Conservation (phyloP, 1,140 invertebrate species). For the Bilobella aurantiaca region DNA sequence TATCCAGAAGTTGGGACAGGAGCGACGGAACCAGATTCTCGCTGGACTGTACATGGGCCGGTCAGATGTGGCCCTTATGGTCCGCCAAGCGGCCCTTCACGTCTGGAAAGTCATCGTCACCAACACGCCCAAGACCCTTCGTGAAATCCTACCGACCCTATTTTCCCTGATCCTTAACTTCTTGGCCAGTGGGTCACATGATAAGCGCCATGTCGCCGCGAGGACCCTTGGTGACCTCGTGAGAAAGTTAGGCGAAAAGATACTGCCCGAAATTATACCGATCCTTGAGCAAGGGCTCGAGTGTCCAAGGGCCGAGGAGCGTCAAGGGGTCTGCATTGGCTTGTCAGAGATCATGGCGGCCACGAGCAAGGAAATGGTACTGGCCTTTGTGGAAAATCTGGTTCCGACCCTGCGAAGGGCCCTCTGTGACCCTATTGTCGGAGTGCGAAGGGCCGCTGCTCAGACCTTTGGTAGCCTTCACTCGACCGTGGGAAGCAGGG, state of each 20-base stretch:
- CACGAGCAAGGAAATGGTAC: slow-evolving; percentile 87
- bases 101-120: slow-evolving; percentile 93
- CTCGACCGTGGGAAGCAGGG: slow-evolving; percentile 81
- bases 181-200: slow-evolving; percentile 86
- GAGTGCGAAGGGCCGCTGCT: slow-evolving; percentile 87
- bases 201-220: slow-evolving; percentile 67
- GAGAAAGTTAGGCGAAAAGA: slow-evolving; percentile 91
- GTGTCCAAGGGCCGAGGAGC: slow-evolving; percentile 79
- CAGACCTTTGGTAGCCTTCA: slow-evolving; percentile 94
- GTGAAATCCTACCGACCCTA: slow-evolving; percentile 89
- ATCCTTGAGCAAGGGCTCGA: slow-evolving; percentile 88
- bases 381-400: slow-evolving; percentile 85
- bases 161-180: slow-evolving; percentile 85
- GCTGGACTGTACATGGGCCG: slow-evolving; percentile 95
- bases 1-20: slow-evolving; percentile 71
- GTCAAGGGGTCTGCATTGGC: slow-evolving; percentile 96
- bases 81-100: slow-evolving; percentile 90
- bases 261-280: slow-evolving; percentile 94
- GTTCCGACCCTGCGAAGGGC: slow-evolving; percentile 93
- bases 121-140: slow-evolving; percentile 89
- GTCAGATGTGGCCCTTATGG: slow-evolving; percentile 91
- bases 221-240: slow-evolving; percentile 93
- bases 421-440: slow-evolving; percentile 80
- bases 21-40: slow-evolving; percentile 81
- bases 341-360: slow-evolving; percentile 96